Conservation (phyloP, 1,140 invertebrate genomes). For the Penaeus japonicus region DNA sequence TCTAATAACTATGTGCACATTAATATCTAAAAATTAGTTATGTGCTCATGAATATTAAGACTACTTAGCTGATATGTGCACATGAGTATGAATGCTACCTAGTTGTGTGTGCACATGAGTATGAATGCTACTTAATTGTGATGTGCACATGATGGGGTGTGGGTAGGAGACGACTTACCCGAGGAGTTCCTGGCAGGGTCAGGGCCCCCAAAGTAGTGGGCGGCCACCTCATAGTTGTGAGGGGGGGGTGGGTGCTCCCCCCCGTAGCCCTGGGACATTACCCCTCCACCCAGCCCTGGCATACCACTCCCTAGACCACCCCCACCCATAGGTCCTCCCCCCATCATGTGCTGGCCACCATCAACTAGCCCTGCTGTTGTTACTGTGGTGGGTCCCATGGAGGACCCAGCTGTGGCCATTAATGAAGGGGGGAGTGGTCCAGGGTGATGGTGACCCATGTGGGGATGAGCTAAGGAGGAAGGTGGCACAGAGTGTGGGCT, state of each 20-base stretch:
- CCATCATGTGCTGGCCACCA: constrained; percentile 43
- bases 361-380: constrained; percentile 37
- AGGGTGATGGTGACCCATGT: constrained; percentile 48
- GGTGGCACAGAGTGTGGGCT: constrained; percentile 46
- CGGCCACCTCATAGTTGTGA: constrained; percentile 55
- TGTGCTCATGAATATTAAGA: constrained; percentile 24
- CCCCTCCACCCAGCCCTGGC: constrained; percentile 52
- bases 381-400: constrained; percentile 31
- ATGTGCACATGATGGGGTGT: constrained; percentile 53
- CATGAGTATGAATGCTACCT: background rate
- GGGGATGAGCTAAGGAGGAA: constrained; percentile 45
- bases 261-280: constrained; percentile 51
- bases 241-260: constrained; percentile 53
- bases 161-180: constrained; percentile 53
- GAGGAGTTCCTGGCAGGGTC: constrained; percentile 54
- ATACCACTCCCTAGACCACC: constrained; percentile 44
- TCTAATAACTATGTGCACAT: constrained; percentile 28
- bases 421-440: constrained; percentile 27
- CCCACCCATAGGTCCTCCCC: constrained; percentile 46
- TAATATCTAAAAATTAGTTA: constrained; percentile 20
- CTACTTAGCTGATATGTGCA: constrained; percentile 40
- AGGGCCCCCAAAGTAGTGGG: constrained; percentile 55
- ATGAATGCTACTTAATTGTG: constrained; percentile 38
- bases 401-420: constrained; percentile 32
- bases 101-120: constrained; percentile 30